phyloP scores from a whole-genome alignment of 2,888 invertebrate species.

The Pimpla rufipes region DNA sequence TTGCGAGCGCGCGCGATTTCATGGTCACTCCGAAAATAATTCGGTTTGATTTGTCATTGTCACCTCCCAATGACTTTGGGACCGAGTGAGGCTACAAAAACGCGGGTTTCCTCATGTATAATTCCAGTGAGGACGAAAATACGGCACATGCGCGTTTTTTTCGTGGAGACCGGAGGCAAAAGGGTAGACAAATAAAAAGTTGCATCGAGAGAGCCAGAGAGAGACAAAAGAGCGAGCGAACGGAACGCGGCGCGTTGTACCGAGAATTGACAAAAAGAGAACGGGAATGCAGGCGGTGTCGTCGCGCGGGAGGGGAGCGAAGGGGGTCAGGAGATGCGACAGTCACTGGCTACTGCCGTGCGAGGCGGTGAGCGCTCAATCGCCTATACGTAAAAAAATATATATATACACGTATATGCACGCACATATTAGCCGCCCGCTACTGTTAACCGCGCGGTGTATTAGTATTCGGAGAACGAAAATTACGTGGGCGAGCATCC shows the following conservation, averaged over 20 bases:
- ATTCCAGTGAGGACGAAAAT: slow-evolving; percentile 24
- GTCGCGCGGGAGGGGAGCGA: slow-evolving; percentile 4
- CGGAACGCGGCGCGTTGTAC: slow-evolving; percentile 26
- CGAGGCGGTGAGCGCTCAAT: neutral
- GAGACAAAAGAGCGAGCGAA: slow-evolving; percentile 20
- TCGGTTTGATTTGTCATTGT: neutral
- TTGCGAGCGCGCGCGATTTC: no score
- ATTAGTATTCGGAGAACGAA: slow-evolving; percentile 71
- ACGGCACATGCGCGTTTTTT: neutral
- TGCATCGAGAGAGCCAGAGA: neutral
- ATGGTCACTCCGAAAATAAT: neutral
- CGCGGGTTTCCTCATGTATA: slow-evolving; percentile 7
- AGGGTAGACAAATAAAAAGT: slow-evolving; percentile 16
- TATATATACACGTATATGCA: neutral
- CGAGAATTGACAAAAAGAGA: slow-evolving; percentile 47
- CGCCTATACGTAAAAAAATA: neutral
- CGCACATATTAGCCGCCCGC: neutral
- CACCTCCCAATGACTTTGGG: neutral
- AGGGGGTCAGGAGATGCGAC: slow-evolving; percentile 41
- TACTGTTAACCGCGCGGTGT: slow-evolving; percentile 39
- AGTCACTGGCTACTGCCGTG: slow-evolving; percentile 58
- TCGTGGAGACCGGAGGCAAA: slow-evolving; percentile 6
- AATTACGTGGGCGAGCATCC: slow-evolving; percentile 70
- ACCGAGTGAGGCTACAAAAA: neutral
- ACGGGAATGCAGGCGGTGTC: slow-evolving; percentile 17